Evolutionary conservation across 1,140 invertebrate genomes (phyloP), one percentile per base, ranked within the genome.

Genomic region (Chironomus tepperi): DNA sequence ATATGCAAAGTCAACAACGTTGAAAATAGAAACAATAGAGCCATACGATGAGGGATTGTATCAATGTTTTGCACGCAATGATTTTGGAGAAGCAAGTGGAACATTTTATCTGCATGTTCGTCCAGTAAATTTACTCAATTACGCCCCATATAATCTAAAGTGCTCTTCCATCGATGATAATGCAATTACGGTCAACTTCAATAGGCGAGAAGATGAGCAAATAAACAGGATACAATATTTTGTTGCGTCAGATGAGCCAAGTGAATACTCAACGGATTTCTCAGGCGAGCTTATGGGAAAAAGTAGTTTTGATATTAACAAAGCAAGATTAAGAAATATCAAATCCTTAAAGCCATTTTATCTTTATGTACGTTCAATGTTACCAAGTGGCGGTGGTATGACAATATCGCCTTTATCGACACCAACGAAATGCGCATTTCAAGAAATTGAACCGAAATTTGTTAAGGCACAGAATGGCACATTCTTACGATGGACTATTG

Each of bases 131-230:
- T 10, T 74, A 18, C 18, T 47, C 7, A 80, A 82, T 76, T 78
- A 78, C 5, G 16, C 65, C 0, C 18, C 82, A 74, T 77, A 78
- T 73, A 82, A 82, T 43, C 80, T 81, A 18, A 80, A 79, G 73
- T 82, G 81, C n/a, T 82, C 78, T 78, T 79, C 81, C 43, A 77
- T 80, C 67, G 82, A 80, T 18, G 81, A 80, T 34, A 79, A 81
- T 73, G 78, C 79, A 75, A 80, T 82, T 24, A 81, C 80, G 73
- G 79, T 82, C 7, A 82, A 80, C 21, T 82, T 82, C 19, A 79
- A 81, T 42, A 80, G 79, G 67, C 77, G 78, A 18, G 65, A 70
- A 7, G n/a, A 5, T 19, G 47, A 57, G 47, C 0, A 15, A 12
- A 19, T 70, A 6, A 57, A 47, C 8, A 19, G 8, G 9, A 64